A percentile compares a stretch with the other conserved stretches of the same genome.
These are phyloP conservation scores for Lasioglossum villosulum DNA, from an alignment of 2,888 invertebrate genomes.

Conservation along the genomic window DNA sequence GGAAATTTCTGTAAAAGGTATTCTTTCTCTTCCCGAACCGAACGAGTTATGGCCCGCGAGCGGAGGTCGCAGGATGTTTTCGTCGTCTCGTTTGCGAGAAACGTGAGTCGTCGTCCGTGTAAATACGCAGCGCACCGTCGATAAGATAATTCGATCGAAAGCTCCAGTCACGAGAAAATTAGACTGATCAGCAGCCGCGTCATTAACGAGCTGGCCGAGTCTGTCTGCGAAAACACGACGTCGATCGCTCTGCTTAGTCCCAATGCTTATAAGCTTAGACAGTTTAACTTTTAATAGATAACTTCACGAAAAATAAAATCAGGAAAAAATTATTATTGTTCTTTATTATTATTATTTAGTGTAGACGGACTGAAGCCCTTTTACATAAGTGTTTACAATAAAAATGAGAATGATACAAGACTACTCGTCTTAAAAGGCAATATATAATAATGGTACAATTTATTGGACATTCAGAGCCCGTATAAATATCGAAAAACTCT, in stretches of 20 bases:
- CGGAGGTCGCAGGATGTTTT: slow-evolving; percentile 19
- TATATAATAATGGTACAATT: too few species aligned
- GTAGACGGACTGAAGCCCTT: too few species aligned
- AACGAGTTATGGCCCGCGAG: slow-evolving; percentile 16
- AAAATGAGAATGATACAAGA: too few species aligned
- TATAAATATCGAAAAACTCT: neutral
- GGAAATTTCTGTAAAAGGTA: neutral
- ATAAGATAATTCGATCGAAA: slow-evolving; percentile 63
- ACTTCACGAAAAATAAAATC: neutral
- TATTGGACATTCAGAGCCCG: neutral
- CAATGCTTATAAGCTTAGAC: neutral
- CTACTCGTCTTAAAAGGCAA: too few species aligned
- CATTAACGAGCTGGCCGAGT: slow-evolving; percentile 36
- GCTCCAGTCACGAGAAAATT: slow-evolving; percentile 49
- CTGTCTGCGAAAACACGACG: slow-evolving; percentile 23
- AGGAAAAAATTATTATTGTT: neutral
- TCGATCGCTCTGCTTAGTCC: neutral
- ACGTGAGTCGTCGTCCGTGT: slow-evolving; percentile 26
- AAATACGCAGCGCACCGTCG: slow-evolving; percentile 42
- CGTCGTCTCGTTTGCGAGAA: slow-evolving; percentile 11
- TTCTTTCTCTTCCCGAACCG: neutral
- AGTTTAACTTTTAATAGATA: neutral
- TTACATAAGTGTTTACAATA: too few species aligned
- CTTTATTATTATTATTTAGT: too few species aligned
- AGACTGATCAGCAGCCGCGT: slow-evolving; percentile 35